Conservation (phyloP, 2,888 invertebrate genomes). For the Archaeoteleia sp. region DNA sequence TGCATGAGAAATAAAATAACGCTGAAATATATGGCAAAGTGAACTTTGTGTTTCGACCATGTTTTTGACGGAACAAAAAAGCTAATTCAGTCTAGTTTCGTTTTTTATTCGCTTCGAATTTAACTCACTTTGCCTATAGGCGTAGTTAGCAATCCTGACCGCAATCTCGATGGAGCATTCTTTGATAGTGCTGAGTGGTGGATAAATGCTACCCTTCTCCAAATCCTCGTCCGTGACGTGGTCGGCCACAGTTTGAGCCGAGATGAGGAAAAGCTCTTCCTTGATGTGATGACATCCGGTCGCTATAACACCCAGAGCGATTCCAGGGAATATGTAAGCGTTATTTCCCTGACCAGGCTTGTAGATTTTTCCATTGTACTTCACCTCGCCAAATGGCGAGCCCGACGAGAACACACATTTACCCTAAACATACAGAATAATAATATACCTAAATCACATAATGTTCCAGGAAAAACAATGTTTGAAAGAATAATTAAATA, state of each 20-base stretch:
- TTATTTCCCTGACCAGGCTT: slow-evolving; percentile 98
- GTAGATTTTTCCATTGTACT: slow-evolving; percentile 85
- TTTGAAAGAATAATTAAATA: too few relatives aligned
- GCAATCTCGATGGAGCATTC: slow-evolving; percentile 95
- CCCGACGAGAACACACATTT: slow-evolving; percentile 96
- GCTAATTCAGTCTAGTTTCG: neutral
- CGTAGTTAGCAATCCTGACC: slow-evolving; percentile 88
- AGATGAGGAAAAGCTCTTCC: slow-evolving; percentile 94
- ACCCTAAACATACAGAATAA: too few relatives aligned
- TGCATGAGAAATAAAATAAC: too few relatives aligned
- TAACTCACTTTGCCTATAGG: slow-evolving; percentile 87
- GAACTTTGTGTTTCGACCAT: too few relatives aligned
- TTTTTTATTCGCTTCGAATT: slow-evolving; percentile 4
- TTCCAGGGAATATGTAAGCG: slow-evolving; percentile 97
- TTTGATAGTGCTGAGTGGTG: slow-evolving; percentile 87
- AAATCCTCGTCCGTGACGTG: slow-evolving; percentile 90
- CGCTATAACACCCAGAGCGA: slow-evolving; percentile 94
- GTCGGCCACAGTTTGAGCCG: slow-evolving; percentile 92
- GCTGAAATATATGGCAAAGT: too few relatives aligned
- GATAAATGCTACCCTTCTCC: slow-evolving; percentile 92
- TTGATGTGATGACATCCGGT: slow-evolving; percentile 95
- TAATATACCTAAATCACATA: too few relatives aligned
- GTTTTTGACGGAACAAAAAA: neutral
- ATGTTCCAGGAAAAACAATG: too few relatives aligned
- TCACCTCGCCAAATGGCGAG: slow-evolving; percentile 94